These are phyloP conservation scores for Eufriesea mexicana DNA, from an alignment of 1,140 invertebrate genomes.

Conservation along the genomic window DNA sequence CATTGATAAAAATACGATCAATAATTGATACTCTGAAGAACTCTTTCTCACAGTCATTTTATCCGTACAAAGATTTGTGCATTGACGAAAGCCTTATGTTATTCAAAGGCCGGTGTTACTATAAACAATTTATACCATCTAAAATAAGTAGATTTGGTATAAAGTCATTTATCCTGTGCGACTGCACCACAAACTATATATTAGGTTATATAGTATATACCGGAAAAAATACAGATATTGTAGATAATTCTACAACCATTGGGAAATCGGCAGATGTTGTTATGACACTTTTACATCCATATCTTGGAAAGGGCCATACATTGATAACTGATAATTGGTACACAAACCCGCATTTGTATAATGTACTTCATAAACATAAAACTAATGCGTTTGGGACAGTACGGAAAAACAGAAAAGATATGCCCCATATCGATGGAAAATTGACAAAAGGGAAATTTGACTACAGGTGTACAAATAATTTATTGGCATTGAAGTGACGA, in stretches of 20 bases:
- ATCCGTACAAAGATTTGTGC: slow-evolving; percentile 11
- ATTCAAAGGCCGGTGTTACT: slow-evolving; percentile 1
- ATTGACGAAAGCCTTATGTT: slow-evolving; percentile 18
- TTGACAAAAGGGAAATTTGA: neutral
- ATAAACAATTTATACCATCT: neutral
- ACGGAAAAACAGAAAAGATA: slow-evolving; percentile 10
- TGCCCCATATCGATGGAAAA: slow-evolving; percentile 22
- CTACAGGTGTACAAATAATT: neutral
- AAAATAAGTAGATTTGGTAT: slow-evolving; percentile 45
- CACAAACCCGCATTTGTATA: slow-evolving; percentile 29
- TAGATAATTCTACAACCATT: neutral
- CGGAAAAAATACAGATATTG: slow-evolving; percentile 1
- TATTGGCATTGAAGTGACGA: slow-evolving; percentile 13
- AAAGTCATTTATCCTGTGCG: slow-evolving; percentile 29
- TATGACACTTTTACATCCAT: slow-evolving; percentile 1
- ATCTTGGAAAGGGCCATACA: slow-evolving; percentile 29
- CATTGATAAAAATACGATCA: slow-evolving; percentile 22
- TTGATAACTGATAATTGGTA: slow-evolving; percentile 38
- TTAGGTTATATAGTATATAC: slow-evolving; percentile 4
- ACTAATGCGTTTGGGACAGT: slow-evolving; percentile 33
- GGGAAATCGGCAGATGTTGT: slow-evolving; percentile 21
- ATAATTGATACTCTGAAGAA: neutral
- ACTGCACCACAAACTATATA: slow-evolving; percentile 12
- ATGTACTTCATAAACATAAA: slow-evolving; percentile 20
- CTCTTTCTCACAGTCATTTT: slow-evolving; percentile 25